phyloP scores from a whole-genome alignment of 2,888 invertebrate genomes.

The Rhagonycha lutea region DNA sequence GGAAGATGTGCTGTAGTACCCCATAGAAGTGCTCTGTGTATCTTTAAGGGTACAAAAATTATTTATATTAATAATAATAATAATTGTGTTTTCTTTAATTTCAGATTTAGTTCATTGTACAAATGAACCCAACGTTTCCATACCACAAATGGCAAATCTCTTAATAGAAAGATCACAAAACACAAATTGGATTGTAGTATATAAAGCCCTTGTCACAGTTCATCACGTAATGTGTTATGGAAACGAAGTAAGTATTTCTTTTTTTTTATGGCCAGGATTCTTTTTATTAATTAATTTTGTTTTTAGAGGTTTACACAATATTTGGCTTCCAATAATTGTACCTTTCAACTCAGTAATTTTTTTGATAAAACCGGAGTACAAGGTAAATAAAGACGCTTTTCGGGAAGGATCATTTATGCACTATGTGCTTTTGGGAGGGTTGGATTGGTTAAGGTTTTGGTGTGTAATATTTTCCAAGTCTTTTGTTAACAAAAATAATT shows the following conservation, averaged over 20 bases:
- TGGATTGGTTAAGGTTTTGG: not conserved
- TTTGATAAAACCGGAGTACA: constrained; percentile 97
- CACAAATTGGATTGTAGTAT: constrained; percentile 98
- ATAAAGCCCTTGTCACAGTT: constrained; percentile 96
- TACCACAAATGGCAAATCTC: constrained; percentile 97
- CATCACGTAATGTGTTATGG: constrained; percentile 99
- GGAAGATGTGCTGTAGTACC: no score
- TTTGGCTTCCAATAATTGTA: constrained; percentile 98
- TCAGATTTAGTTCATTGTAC: constrained; percentile 99
- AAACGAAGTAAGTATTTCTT: constrained; percentile 81
- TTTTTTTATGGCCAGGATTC: not conserved
- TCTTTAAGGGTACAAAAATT: no score
- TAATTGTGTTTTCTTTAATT: no score
- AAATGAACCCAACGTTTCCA: constrained; percentile 99
- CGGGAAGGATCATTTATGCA: constrained; percentile 4
- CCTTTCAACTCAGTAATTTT: constrained; percentile 97
- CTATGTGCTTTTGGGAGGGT: not conserved
- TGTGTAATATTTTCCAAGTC: not conserved
- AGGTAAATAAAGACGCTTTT: constrained; percentile 69
- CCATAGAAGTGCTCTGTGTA: no score
- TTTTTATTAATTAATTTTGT: constrained; percentile 26
- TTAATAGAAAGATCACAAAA: constrained; percentile 97
- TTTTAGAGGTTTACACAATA: constrained; percentile 99
- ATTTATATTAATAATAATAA: no score
- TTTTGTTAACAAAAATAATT: not conserved